Conservation (phyloP, 23 tunicate genomes). For the Phallusia fumigata region DNA sequence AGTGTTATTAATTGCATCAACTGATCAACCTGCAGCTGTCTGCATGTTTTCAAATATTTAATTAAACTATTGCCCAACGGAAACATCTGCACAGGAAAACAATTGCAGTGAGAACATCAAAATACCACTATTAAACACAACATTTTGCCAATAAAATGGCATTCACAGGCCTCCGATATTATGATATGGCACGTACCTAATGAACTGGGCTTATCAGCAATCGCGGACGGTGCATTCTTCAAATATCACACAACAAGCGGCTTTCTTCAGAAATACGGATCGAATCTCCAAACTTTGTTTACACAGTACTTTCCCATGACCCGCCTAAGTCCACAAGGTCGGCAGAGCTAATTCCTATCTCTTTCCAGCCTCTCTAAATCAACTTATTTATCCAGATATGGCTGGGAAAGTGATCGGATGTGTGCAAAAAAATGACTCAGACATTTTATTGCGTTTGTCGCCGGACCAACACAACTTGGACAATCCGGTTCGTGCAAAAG, state of each 20-base stretch:
- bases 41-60: too few species aligned
- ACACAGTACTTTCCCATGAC: conserved; percentile 15
- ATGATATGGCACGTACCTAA: conserved; percentile 74
- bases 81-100: too few species aligned
- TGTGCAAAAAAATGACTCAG: not conserved
- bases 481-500: not conserved
- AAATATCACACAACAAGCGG: conserved; percentile 57
- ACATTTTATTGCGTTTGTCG: not conserved
- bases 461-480: too few species aligned
- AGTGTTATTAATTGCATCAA: too few species aligned
- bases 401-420: not conserved
- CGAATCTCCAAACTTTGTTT: conserved; percentile 35
- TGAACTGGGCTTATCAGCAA: not conserved
- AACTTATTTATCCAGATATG: not conserved
- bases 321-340: not conserved
- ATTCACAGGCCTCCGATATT: conserved; percentile 28
- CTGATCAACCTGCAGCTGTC: too few species aligned
- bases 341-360: too few species aligned
- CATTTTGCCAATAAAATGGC: too few species aligned
- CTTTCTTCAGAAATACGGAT: conserved; percentile 53
- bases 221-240: conserved; percentile 27
- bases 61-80: too few species aligned
- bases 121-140: too few species aligned
- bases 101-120: too few species aligned
- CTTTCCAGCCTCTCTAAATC: too few species aligned